phyloP scores from a whole-genome alignment of 2,113 vertebrate species.

The Poeciliopsis retropinna region DNA sequence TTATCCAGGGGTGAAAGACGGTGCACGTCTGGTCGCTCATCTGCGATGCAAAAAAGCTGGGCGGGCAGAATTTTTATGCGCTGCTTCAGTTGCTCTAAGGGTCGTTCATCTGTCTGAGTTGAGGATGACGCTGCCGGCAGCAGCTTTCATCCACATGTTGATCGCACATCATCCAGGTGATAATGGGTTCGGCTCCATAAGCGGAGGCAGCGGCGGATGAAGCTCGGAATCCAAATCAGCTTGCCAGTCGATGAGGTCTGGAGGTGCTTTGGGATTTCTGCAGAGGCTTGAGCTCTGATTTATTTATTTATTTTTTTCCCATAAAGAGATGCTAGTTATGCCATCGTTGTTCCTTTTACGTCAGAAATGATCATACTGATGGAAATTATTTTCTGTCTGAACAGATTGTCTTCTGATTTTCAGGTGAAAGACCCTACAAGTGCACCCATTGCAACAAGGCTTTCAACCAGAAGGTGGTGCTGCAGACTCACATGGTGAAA shows the following conservation, averaged over 20 bases:
- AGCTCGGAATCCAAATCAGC: constrained; percentile 50
- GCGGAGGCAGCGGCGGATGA: constrained; percentile 28
- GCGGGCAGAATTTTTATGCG: constrained; percentile 8
- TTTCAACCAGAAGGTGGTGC: constrained; percentile 99
- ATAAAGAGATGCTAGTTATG: not conserved
- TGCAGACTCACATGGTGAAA: constrained; percentile 98
- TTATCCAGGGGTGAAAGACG: not conserved
- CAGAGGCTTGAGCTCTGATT: not conserved
- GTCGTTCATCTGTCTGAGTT: constrained; percentile 11
- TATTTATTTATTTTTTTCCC: not conserved
- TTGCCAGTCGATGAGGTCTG: constrained; percentile 26
- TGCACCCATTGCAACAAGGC: constrained; percentile 93
- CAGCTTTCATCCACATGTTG: constrained; percentile 38
- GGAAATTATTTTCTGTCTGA: not conserved
- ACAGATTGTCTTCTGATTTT: not conserved
- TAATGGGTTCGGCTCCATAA: constrained; percentile 34
- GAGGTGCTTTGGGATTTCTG: constrained; percentile 1
- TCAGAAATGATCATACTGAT: not conserved
- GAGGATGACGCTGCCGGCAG: constrained; percentile 24
- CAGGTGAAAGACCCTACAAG: constrained; percentile 94
- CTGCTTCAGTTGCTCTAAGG: constrained; percentile 8
- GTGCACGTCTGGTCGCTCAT: not conserved
- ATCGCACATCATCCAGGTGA: constrained; percentile 38
- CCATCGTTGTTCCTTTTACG: not conserved
- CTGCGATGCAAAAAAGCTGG: not conserved